Evolutionary conservation across 1,140 invertebrate species (phyloP), one percentile per base, ranked within the genome.

Genomic region (Cherax destructor): DNA sequence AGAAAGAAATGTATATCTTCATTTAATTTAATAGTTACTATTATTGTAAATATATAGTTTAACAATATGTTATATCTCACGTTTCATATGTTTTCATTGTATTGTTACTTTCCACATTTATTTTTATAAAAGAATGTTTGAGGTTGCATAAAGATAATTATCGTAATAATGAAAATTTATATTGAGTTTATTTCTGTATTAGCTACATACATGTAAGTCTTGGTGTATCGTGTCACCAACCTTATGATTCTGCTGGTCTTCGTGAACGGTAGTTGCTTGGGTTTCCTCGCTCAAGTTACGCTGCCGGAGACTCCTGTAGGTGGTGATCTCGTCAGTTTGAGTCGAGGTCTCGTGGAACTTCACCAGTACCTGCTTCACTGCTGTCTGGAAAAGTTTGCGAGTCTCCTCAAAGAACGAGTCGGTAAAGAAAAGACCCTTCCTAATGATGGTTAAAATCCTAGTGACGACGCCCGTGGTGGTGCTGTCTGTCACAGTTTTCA

Each of bases 301-400:
- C 24, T 79, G 88, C 24, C 88, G 88, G 47, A 91, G 83, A 13
- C 85, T 79, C 74, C 88, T 77, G 88, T 91, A 91, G 65, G 88
- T 65, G 52, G 80, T 69, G 18, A 91, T 30, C 11, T 91, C 72
- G 41, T 91, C 83, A 24, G 88, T 85, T 10, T 61, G 49, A n/a
- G 88, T 41, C 3, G 83, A 59, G 3, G 81, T 84, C 47, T 72
- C 74, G 59, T 91, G 84, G 52, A 24, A 65, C 76, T 85, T 91
- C 83, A 85, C 50, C 83, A 91, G 50, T 4, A 91, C 83, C 1
- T 79, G 74, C n/a, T 79, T 83, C 30, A 91, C 76, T 13, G 88
- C 88, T 49, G 24, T 65, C 88, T 91, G 88, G 88, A 56, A 91
- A 52, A 59, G 50, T 65, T 84, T 18, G n/a, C 88, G 88, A 11